A percentile compares a stretch with the other conserved stretches of the same genome.
These are phyloP conservation scores for Drosophila erecta DNA, from an alignment of 1,140 invertebrate genomes.

Conservation along the genomic window DNA sequence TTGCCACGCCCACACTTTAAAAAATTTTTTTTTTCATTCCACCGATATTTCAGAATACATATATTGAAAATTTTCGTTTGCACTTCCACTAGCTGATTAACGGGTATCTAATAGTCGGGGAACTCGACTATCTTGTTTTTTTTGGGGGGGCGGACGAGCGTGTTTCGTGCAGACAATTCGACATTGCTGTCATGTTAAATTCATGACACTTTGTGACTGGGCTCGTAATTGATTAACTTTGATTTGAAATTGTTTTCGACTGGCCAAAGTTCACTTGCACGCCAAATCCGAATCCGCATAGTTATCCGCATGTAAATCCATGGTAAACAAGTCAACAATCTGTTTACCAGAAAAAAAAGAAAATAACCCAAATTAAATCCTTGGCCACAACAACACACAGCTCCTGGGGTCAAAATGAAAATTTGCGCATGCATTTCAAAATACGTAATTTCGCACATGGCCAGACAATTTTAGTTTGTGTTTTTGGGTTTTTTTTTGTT, in stretches of 20 bases:
- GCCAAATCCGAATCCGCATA: slow-evolving; percentile 15
- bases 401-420: slow-evolving; percentile 32
- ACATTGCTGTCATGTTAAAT: slow-evolving; percentile 50
- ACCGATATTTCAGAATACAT: no score
- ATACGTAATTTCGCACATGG: slow-evolving; percentile 56
- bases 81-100: no score
- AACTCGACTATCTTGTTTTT: neutral
- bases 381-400: slow-evolving; percentile 22
- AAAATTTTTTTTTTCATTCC: no score
- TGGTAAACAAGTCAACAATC: slow-evolving; percentile 50
- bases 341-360: slow-evolving; percentile 19
- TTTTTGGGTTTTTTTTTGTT: neutral
- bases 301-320: slow-evolving; percentile 53
- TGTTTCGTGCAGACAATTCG: slow-evolving; percentile 49
- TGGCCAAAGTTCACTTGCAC: slow-evolving; percentile 43
- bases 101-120: no score
- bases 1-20: no score
- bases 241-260: slow-evolving; percentile 55
- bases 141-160: slow-evolving; percentile 8
- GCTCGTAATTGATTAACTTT: slow-evolving; percentile 75
- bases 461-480: slow-evolving; percentile 22
- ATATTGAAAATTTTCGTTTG: no score
- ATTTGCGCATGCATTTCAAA: slow-evolving; percentile 36
- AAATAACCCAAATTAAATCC: slow-evolving; percentile 37
- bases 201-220: slow-evolving; percentile 65